These are phyloP conservation scores for Diabrotica virgifera DNA, from an alignment of 1,140 invertebrate species.

Conservation along the genomic window DNA sequence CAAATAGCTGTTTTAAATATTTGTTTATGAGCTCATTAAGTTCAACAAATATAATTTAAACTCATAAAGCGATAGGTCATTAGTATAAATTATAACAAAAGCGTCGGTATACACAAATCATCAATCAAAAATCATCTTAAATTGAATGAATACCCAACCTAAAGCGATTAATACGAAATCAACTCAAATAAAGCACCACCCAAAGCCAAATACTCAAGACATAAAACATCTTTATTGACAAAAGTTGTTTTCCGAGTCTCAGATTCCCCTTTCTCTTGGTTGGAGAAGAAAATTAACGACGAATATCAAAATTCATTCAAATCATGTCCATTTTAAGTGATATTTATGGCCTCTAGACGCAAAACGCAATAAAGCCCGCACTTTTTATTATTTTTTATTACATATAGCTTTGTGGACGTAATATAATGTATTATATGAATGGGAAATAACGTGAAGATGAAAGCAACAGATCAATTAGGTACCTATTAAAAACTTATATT, in stretches of 20 bases:
- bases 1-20: too few species aligned
- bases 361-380: background rate
- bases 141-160: constrained; percentile 1
- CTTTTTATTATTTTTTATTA: background rate
- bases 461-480: too few species aligned
- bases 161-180: background rate
- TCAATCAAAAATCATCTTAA: background rate
- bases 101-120: background rate
- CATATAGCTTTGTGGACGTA: background rate
- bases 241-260: background rate
- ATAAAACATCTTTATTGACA: constrained; percentile 3
- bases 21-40: too few species aligned
- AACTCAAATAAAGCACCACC: background rate
- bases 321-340: constrained; percentile 2
- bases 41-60: too few species aligned
- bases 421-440: too few species aligned
- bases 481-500: too few species aligned
- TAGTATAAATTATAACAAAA: too few species aligned
- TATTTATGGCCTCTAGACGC: background rate
- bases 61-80: too few species aligned
- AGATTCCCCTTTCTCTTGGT: background rate
- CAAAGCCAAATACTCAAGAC: constrained; percentile 1
- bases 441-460: too few species aligned
- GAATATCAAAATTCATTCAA: constrained; percentile 3
- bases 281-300: background rate